Evolutionary conservation across 2,113 vertebrate genomes (phyloP).

Genomic region (Xenus cinereus): DNA sequence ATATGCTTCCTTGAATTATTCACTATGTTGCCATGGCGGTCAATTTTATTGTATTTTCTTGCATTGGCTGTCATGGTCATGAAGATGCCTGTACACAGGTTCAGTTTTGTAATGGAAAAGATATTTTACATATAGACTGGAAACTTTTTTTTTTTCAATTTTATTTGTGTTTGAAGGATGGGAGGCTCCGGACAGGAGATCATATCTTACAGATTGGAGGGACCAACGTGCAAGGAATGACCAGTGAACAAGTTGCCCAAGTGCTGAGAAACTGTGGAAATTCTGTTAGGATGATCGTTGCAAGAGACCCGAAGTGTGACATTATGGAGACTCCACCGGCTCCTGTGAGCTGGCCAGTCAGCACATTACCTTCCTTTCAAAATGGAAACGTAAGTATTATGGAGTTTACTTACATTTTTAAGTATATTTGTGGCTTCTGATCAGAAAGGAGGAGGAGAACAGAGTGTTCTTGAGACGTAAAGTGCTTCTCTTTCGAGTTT

Average conservation of each 20-base stretch:
- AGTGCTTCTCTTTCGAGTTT: background rate
- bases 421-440: background rate
- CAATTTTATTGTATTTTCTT: background rate
- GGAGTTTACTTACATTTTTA: background rate
- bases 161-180: conserved; percentile 78
- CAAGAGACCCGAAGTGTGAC: conserved; percentile 79
- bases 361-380: conserved; percentile 50
- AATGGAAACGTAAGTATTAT: conserved; percentile 69
- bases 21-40: background rate
- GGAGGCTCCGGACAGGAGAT: conserved; percentile 89
- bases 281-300: conserved; percentile 87
- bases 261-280: conserved; percentile 91
- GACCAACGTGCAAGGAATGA: conserved; percentile 87
- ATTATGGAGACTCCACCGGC: conserved; percentile 70
- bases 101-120: background rate
- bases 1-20: background rate
- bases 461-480: background rate
- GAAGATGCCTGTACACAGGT: background rate
- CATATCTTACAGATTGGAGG: conserved; percentile 91
- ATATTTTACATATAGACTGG: background rate
- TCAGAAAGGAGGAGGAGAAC: background rate
- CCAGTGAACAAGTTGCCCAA: conserved; percentile 91
- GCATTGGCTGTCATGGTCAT: background rate
- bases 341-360: conserved; percentile 76
- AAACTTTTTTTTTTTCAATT: background rate